phyloP scores from a whole-genome alignment of 2,797 vertebrate genomes.

The Cygnus olor region DNA sequence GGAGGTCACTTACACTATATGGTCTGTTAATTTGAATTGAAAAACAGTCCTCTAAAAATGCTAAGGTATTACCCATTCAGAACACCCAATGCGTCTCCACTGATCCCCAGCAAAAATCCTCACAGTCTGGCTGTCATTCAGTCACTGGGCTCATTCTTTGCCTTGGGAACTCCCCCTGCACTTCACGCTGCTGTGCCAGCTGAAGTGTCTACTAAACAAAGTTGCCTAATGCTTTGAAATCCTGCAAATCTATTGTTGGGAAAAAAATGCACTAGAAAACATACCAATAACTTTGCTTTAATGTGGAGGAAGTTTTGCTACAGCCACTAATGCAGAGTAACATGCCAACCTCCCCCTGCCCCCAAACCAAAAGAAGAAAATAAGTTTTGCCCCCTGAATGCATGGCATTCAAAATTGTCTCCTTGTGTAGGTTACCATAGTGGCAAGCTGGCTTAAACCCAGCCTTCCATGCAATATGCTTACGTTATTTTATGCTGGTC shows the following conservation, averaged over 20 bases:
- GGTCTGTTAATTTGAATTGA: neutral
- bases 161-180: slow-evolving; percentile 46
- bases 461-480: neutral
- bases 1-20: neutral
- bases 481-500: neutral
- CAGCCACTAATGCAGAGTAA: neutral
- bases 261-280: neutral
- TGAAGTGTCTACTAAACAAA: slow-evolving; percentile 42
- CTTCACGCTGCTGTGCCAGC: slow-evolving; percentile 20
- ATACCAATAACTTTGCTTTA: neutral
- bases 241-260: neutral
- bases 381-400: accelerated
- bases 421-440: neutral
- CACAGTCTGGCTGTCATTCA: slow-evolving; percentile 55
- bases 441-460: neutral
- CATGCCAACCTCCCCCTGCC: neutral
- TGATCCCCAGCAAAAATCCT: neutral
- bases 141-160: slow-evolving; percentile 38
- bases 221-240: slow-evolving; percentile 6
- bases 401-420: neutral
- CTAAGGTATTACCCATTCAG: slow-evolving; percentile 44
- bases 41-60: slow-evolving; percentile 3
- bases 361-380: neutral
- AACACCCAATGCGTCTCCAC: neutral
- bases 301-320: neutral